phyloP scores from a whole-genome alignment of 2,113 vertebrate genomes.

The Cacatua alba region DNA sequence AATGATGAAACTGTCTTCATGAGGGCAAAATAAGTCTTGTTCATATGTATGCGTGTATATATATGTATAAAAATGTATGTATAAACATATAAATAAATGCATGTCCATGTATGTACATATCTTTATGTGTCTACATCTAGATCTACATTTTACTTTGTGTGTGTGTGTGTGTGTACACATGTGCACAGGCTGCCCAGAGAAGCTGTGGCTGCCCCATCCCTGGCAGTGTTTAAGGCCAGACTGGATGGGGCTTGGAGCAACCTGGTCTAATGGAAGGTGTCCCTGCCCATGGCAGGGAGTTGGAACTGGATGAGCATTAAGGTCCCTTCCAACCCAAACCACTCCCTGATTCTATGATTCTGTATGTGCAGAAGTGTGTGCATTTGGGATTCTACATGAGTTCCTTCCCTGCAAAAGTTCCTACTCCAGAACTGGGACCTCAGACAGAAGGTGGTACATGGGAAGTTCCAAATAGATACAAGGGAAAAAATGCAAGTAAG shows the following conservation, averaged over 20 bases:
- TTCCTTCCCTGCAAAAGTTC: background rate
- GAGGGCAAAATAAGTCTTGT: background rate
- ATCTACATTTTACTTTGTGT: background rate
- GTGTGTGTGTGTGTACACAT: too few species aligned
- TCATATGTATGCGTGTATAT: background rate
- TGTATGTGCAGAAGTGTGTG: background rate
- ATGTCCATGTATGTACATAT: too few species aligned
- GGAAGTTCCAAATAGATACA: too few species aligned
- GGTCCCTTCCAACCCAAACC: background rate
- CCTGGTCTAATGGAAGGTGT: background rate
- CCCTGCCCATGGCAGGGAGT: background rate
- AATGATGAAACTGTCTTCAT: background rate
- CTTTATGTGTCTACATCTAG: background rate
- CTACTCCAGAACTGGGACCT: background rate
- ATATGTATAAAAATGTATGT: background rate
- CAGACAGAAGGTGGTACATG: background rate
- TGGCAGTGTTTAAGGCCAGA: background rate
- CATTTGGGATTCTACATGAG: too few species aligned
- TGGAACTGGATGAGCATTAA: background rate
- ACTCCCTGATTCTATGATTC: background rate
- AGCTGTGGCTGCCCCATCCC: background rate
- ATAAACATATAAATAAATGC: background rate
- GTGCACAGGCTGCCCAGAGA: background rate
- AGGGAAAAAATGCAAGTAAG: background rate
- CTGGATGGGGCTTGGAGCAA: background rate